phyloP scores from a whole-genome alignment of 2,797 vertebrate species.

The Chiroxiphia lanceolata region DNA sequence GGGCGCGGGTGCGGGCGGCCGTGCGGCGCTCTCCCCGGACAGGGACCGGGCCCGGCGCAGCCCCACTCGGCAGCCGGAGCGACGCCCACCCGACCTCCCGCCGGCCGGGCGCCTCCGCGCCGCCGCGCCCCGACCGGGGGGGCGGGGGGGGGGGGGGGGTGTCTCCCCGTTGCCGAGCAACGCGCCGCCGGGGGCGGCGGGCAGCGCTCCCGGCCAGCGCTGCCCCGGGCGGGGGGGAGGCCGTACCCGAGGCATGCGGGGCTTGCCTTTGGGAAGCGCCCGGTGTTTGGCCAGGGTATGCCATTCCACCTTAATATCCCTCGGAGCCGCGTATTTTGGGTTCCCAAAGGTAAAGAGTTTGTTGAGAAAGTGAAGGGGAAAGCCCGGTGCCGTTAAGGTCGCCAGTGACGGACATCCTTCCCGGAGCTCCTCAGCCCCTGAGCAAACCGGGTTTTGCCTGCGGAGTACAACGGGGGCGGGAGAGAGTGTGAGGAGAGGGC shows the following conservation, averaged over 20 bases:
- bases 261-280: not conserved
- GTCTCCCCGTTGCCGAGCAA: not conserved
- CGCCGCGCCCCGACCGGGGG: not conserved
- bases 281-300: not conserved
- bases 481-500: too few species aligned
- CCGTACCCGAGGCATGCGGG: fast-evolving
- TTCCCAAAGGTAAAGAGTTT: not conserved
- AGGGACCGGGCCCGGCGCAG: too few species aligned
- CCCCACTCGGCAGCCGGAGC: fast-evolving
- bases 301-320: not conserved
- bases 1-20: not conserved
- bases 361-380: not conserved
- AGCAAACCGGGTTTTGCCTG: not conserved
- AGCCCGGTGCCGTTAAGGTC: fast-evolving
- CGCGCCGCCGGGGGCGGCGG: not conserved
- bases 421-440: not conserved
- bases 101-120: not conserved
- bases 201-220: not conserved
- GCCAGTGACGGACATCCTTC: not conserved
- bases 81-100: too few species aligned
- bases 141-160: not conserved
- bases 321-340: fast-evolving
- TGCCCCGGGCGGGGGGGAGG: not conserved
- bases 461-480: fast-evolving
- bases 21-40: not conserved